These are phyloP conservation scores for Quiscalus mexicanus DNA, from an alignment of 2,113 vertebrate species.

Conservation along the genomic window DNA sequence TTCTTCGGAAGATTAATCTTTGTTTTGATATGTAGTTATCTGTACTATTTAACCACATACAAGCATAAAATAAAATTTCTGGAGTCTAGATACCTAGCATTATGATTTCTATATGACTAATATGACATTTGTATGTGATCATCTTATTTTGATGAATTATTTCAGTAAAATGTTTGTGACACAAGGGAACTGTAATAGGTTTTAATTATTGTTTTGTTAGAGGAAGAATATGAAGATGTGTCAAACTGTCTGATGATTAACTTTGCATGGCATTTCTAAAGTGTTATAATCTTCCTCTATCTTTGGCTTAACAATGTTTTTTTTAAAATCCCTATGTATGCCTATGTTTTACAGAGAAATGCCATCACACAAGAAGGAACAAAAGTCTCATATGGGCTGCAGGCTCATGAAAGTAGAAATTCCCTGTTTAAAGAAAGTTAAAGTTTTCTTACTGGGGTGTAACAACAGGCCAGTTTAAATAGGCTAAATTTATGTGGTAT, in stretches of 20 bases:
- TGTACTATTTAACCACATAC: not conserved
- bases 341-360: not conserved
- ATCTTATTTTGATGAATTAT: not conserved
- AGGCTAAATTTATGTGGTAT: not conserved
- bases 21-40: not conserved
- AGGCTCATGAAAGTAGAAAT: not conserved
- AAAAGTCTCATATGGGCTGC: not conserved
- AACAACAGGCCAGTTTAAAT: not conserved
- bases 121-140: not conserved
- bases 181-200: not conserved
- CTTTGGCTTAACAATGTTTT: not conserved
- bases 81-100: not conserved
- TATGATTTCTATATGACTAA: not conserved
- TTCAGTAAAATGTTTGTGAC: not conserved
- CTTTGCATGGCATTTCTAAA: not conserved
- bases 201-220: not conserved
- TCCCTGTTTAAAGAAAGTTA: not conserved
- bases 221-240: not conserved
- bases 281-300: not conserved
- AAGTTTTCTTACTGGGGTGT: not conserved
- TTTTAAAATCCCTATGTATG: not conserved
- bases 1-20: not conserved
- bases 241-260: not conserved
- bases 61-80: not conserved
- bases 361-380: not conserved